Evolutionary conservation across 2,888 invertebrate genomes (phyloP).

Genomic region (Morpho deidamia): DNA sequence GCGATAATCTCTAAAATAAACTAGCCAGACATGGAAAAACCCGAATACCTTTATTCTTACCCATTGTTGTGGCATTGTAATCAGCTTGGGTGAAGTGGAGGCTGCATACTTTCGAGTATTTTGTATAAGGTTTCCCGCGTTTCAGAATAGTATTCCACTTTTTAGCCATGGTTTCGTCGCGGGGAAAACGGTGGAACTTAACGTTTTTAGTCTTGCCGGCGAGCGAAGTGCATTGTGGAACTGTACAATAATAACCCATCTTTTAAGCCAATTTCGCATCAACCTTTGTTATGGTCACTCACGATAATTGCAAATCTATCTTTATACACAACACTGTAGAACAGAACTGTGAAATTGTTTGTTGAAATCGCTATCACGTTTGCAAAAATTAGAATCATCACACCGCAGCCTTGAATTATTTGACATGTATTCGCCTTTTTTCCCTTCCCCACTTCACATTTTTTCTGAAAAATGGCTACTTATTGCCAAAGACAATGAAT

Average conservation of each 20-base stretch:
- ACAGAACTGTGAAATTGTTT: slow-evolving; percentile 42
- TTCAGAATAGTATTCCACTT: slow-evolving; percentile 68
- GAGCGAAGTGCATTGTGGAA: slow-evolving; percentile 73
- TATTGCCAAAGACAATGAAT: slow-evolving; percentile 28
- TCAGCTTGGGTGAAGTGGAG: slow-evolving; percentile 67
- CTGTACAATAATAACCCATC: slow-evolving; percentile 76
- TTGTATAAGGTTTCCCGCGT: slow-evolving; percentile 70
- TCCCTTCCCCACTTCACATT: slow-evolving; percentile 56
- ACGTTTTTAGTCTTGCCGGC: slow-evolving; percentile 77
- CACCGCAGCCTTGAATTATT: slow-evolving; percentile 74
- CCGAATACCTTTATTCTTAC: slow-evolving; percentile 73
- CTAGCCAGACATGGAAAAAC: slow-evolving; percentile 54
- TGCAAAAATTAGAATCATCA: slow-evolving; percentile 71
- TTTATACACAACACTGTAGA: slow-evolving; percentile 32
- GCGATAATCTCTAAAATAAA: slow-evolving; percentile 28
- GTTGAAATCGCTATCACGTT: slow-evolving; percentile 69
- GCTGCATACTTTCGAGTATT: slow-evolving; percentile 74
- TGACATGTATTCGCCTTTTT: slow-evolving; percentile 72
- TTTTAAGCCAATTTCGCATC: slow-evolving; percentile 29
- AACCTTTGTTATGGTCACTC: slow-evolving; percentile 44
- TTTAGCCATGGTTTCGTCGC: slow-evolving; percentile 58
- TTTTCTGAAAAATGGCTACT: slow-evolving; percentile 46
- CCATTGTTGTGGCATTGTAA: slow-evolving; percentile 74
- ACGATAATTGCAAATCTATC: slow-evolving; percentile 33
- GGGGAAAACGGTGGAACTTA: slow-evolving; percentile 71